phyloP scores from a whole-genome alignment of 2,113 vertebrate genomes.

The Chloroceryle aenea region DNA sequence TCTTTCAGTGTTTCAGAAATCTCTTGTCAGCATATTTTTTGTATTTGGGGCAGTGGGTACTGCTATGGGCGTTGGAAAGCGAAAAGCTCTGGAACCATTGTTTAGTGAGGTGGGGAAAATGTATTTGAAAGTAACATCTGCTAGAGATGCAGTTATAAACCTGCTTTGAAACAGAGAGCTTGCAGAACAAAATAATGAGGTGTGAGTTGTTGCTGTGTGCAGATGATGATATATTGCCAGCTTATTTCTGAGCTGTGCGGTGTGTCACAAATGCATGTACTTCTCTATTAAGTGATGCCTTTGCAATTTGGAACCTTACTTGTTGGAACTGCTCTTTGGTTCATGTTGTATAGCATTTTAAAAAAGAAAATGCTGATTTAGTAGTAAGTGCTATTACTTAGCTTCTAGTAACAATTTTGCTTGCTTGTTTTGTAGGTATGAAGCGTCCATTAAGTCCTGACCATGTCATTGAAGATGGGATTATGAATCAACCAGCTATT shows the following conservation, averaged over 20 bases:
- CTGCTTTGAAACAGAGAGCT: not conserved
- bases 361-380: not conserved
- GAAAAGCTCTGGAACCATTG: not conserved
- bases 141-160: not conserved
- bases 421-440: conserved; percentile 78
- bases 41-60: not conserved
- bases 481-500: conserved; percentile 82
- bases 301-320: not conserved
- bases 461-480: conserved; percentile 82
- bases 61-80: not conserved
- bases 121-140: not conserved
- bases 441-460: conserved; percentile 85
- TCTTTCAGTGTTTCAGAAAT: not conserved
- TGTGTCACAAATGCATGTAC: not conserved
- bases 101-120: not conserved
- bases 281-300: not conserved
- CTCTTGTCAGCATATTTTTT: not conserved
- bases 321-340: not conserved
- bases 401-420: not conserved
- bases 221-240: not conserved
- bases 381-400: not conserved
- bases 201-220: not conserved
- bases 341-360: not conserved
- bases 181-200: not conserved
- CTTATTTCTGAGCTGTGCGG: not conserved